Conservation (phyloP, 2,113 vertebrate species). For the Panurus biarmicus region DNA sequence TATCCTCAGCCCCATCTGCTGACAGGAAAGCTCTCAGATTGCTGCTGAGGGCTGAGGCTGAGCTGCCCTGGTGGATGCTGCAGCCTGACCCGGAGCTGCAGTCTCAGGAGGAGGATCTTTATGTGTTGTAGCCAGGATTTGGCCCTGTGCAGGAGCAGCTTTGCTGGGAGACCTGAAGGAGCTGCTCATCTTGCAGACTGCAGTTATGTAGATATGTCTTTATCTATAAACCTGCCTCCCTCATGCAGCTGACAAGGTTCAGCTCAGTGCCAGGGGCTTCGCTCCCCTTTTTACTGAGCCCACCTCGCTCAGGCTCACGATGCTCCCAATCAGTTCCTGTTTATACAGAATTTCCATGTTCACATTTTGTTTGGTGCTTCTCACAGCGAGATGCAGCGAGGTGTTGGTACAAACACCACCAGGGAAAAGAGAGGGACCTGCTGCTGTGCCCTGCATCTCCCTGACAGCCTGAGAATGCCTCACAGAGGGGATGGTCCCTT, state of each 20-base stretch:
- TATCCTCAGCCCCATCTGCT: neutral
- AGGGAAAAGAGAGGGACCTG: neutral
- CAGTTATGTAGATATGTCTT: rapidly evolving
- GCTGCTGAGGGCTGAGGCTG: neutral
- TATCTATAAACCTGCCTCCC: neutral
- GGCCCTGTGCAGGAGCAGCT: neutral
- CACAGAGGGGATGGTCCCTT: neutral
- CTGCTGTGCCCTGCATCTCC: neutral
- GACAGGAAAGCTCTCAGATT: neutral
- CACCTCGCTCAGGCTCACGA: rapidly evolving
- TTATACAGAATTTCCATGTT: neutral
- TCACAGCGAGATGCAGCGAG: neutral
- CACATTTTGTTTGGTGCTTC: neutral
- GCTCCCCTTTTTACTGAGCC: neutral
- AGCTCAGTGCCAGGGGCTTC: neutral
- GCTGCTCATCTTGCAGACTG: neutral
- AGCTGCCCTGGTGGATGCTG: neutral
- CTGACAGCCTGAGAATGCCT: neutral
- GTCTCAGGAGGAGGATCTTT: neutral
- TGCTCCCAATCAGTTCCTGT: rapidly evolving
- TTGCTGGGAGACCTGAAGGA: neutral
- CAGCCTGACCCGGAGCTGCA: neutral
- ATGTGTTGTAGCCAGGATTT: neutral
- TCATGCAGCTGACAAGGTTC: neutral
- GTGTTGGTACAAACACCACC: neutral